Percentiles rank a stretch among this genome's conserved stretches.
Conservation (phyloP, 2,888 invertebrate genomes). For the Calliphora vomitoria region DNA sequence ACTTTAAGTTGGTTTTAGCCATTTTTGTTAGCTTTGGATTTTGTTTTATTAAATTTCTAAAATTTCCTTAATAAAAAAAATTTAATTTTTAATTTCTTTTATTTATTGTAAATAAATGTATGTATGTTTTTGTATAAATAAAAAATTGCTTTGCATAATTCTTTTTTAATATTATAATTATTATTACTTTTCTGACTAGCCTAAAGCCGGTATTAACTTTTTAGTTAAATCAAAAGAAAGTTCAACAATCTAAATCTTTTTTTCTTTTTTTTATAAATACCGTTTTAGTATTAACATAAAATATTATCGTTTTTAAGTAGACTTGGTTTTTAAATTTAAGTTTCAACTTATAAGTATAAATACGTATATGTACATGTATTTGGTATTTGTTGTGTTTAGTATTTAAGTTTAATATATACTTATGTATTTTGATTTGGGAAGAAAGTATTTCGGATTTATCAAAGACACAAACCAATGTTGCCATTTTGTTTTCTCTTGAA, state of each 20-base stretch:
- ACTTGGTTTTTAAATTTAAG: neutral
- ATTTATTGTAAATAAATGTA: constrained; percentile 47
- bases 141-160: constrained; percentile 68
- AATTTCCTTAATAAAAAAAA: constrained; percentile 48
- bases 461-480: neutral
- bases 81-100: constrained; percentile 25
- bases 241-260: constrained; percentile 12
- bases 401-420: neutral
- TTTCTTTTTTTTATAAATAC: constrained; percentile 1
- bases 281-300: neutral
- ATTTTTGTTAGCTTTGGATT: constrained; percentile 61
- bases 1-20: constrained; percentile 79
- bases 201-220: constrained; percentile 37
- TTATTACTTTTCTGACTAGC: constrained; percentile 7
- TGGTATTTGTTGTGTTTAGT: neutral
- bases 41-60: constrained; percentile 54
- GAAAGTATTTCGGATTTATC: neutral
- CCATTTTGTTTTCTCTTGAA: neutral
- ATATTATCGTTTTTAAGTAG: neutral
- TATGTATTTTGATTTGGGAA: neutral
- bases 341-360: neutral
- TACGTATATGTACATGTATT: too few relatives aligned
- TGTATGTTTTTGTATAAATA: constrained; percentile 54
- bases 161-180: constrained; percentile 49
- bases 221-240: neutral